Evolutionary conservation across 2,113 vertebrate species (phyloP).

Genomic region (Microtus oregoni): DNA sequence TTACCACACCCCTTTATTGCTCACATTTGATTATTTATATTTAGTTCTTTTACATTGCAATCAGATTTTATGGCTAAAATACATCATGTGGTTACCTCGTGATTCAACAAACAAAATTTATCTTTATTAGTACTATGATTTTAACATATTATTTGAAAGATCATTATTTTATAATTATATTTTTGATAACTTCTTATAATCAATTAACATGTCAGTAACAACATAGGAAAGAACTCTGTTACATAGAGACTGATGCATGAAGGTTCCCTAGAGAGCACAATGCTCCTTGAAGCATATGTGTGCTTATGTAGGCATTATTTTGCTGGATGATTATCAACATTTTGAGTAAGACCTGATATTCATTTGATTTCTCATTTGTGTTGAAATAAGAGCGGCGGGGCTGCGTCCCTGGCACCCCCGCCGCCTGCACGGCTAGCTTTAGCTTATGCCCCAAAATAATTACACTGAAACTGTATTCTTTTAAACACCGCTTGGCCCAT

Average conservation of each 20-base stretch:
- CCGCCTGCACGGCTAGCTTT: too few relatives aligned
- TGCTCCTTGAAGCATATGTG: background rate
- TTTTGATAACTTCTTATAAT: background rate
- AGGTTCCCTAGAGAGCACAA: background rate
- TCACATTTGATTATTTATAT: background rate
- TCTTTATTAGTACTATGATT: background rate
- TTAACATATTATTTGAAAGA: constrained; percentile 22
- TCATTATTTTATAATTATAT: background rate
- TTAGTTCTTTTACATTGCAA: constrained; percentile 7
- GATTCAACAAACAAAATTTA: background rate
- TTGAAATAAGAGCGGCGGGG: too few relatives aligned
- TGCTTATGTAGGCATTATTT: background rate
- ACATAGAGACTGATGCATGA: background rate
- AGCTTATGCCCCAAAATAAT: too few relatives aligned
- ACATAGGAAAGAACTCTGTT: background rate
- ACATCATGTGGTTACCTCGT: background rate
- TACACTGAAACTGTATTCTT: too few relatives aligned
- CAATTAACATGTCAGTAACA: background rate
- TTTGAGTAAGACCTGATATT: background rate
- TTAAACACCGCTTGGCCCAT: too few relatives aligned
- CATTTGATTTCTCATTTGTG: background rate
- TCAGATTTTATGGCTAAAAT: background rate
- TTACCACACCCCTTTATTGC: background rate
- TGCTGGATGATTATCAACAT: background rate
- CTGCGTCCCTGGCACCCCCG: too few relatives aligned